Percentiles rank a stretch among this genome's conserved stretches.
These are phyloP conservation scores for Tipula confusa DNA, from an alignment of 2,888 invertebrate species.

Conservation along the genomic window DNA sequence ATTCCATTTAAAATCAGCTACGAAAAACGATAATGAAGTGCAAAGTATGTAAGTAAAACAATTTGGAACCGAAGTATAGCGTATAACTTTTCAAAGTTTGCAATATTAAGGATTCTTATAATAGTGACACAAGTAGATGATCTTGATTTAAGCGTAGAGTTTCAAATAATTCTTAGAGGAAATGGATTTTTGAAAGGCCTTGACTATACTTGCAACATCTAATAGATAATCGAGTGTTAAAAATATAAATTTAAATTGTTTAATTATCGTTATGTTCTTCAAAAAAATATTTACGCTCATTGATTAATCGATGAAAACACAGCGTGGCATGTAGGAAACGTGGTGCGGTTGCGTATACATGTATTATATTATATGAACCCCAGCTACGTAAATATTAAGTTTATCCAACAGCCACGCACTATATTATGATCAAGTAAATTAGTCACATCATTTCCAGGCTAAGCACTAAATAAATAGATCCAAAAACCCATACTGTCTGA, in stretches of 20 bases:
- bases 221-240: not conserved
- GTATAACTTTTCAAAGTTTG: too few relatives aligned
- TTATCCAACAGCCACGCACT: not conserved
- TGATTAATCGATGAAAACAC: not conserved
- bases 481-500: conserved; percentile 12
- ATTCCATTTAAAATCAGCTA: too few relatives aligned
- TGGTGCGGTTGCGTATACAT: not conserved
- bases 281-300: not conserved
- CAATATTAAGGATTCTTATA: too few relatives aligned
- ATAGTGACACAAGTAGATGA: too few relatives aligned
- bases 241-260: not conserved
- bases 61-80: too few relatives aligned
- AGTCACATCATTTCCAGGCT: not conserved
- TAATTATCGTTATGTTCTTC: not conserved
- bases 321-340: not conserved
- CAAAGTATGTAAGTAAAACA: too few relatives aligned
- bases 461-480: not conserved
- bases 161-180: too few relatives aligned
- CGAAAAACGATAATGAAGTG: too few relatives aligned
- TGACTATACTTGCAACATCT: too few relatives aligned
- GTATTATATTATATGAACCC: not conserved
- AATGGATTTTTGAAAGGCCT: too few relatives aligned
- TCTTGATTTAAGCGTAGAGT: too few relatives aligned
- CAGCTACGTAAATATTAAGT: not conserved
- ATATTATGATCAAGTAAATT: not conserved